A percentile compares a stretch with the other conserved stretches of the same genome.
Conservation (phyloP, 1,140 invertebrate species). For the Drosophila azteca region DNA sequence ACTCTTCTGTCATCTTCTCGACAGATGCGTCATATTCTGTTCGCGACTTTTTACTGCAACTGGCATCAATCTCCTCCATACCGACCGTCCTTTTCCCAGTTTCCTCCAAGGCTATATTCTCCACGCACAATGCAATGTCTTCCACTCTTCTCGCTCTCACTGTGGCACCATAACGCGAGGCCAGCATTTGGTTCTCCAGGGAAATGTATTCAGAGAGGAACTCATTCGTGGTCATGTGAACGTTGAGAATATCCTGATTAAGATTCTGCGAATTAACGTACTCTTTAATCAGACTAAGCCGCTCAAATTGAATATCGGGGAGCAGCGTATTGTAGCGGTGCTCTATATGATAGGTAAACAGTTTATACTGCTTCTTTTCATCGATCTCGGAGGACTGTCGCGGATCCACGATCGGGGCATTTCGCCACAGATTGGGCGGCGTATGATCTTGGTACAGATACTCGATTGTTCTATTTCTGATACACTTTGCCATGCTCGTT, state of each 20-base stretch:
- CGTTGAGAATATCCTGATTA: constrained; percentile 34
- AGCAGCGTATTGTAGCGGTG: constrained; percentile 78
- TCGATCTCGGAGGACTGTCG: constrained; percentile 70
- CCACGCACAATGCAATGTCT: too few relatives aligned
- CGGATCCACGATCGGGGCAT: constrained; percentile 66
- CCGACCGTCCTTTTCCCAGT: constrained; percentile 24
- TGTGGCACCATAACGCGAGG: constrained; percentile 61
- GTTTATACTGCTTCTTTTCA: constrained; percentile 76
- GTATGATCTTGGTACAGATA: constrained; percentile 71
- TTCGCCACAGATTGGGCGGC: constrained; percentile 62
- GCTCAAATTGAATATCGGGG: constrained; percentile 73
- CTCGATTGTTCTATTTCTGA: constrained; percentile 50
- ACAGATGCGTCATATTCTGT: not conserved
- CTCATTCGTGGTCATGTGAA: constrained; percentile 56
- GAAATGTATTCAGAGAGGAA: constrained; percentile 68
- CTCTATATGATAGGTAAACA: constrained; percentile 77
- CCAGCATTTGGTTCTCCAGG: constrained; percentile 73
- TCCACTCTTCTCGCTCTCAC: constrained; percentile 3
- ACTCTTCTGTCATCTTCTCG: not conserved
- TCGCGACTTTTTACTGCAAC: constrained; percentile 8
- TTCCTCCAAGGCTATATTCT: too few relatives aligned
- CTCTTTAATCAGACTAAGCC: constrained; percentile 76
- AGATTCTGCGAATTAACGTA: constrained; percentile 63
- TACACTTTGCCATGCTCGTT: constrained; percentile 47
- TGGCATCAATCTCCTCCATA: not conserved